phyloP scores from a whole-genome alignment of 2,797 vertebrate species.

The Danio aesculapii region DNA sequence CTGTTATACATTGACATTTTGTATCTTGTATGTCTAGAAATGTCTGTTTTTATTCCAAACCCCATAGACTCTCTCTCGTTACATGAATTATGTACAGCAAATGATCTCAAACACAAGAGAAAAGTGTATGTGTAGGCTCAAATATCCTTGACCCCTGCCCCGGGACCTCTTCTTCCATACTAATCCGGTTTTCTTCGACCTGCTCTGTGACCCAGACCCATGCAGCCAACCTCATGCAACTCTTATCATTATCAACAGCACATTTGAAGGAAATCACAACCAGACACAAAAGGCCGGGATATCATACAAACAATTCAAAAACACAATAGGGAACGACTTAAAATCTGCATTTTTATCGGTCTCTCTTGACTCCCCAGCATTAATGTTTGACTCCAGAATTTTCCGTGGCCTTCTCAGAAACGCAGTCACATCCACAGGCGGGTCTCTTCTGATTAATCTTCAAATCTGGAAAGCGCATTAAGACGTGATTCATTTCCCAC shows the following conservation, averaged over 20 bases:
- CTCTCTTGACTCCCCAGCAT: background rate
- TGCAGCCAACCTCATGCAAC: background rate
- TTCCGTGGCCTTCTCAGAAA: constrained; percentile 56
- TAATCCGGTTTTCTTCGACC: constrained; percentile 11
- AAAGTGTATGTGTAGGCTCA: constrained; percentile 20
- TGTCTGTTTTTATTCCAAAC: constrained; percentile 53
- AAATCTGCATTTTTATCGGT: constrained; percentile 14
- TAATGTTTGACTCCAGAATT: constrained; percentile 3
- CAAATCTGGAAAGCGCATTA: constrained; percentile 80
- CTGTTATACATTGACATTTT: background rate
- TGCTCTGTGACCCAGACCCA: background rate
- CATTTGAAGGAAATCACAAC: background rate
- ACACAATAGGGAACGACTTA: background rate
- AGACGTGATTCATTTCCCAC: constrained; percentile 67
- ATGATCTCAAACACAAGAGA: constrained; percentile 14
- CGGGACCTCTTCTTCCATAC: constrained; percentile 8
- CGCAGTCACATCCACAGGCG: constrained; percentile 73
- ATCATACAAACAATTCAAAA: background rate
- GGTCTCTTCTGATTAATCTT: constrained; percentile 77
- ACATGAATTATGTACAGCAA: constrained; percentile 54
- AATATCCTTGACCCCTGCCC: constrained; percentile 35
- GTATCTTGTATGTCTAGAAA: background rate
- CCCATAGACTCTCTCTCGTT: constrained; percentile 17
- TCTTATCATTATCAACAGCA: background rate
- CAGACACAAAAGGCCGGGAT: background rate